Evolutionary conservation across 2,113 vertebrate genomes (phyloP), one percentile per base, ranked within the genome.

Genomic region (Pteruthius melanotis): DNA sequence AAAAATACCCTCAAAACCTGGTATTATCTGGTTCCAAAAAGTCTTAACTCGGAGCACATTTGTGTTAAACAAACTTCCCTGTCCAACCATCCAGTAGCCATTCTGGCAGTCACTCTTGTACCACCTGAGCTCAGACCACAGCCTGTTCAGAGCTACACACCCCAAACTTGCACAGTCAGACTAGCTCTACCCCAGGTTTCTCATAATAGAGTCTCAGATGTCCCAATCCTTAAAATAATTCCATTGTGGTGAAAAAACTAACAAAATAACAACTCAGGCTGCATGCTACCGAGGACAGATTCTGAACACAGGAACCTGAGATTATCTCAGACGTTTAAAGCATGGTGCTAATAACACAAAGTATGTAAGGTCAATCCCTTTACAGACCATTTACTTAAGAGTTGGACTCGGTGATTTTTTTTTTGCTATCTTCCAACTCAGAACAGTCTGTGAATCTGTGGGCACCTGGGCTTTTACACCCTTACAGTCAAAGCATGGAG

Each of bases 111-210:
- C n/a, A 64, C 26, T 13, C 57, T 44, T 50, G n/a, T 3, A 88
- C 35, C 8, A 44, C 18, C 50, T 71, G 21, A 80, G 66, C 14
- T 45, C 3, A 0, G 19, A 82, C 8, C 21, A 26, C 0, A 0
- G 26, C 27, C 35, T 21, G 11, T 45, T 53, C 15, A 12, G 28
- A 60, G 23, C 13, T 52, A 33, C 15, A 72, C 18, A 39, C 2
- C 28, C 28, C 23, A 39, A 5, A 37, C 22, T 20, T 31, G 13
- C 42, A 15, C 12, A 81, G 37, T 23, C 52, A 57, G 18, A 59
- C 13, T 19, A 15, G 37, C 19, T 74, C 16, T 2, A 39, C 27
- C 10, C 22, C 22, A 33, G 30, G 12, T 35, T 64, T 71, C 26
- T 47, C 56, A 26, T 3, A 40, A 15, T 4, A 52, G 37, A 81